These are phyloP conservation scores for Menidia beryllina DNA, from an alignment of 2,113 vertebrate species.

Conservation along the genomic window DNA sequence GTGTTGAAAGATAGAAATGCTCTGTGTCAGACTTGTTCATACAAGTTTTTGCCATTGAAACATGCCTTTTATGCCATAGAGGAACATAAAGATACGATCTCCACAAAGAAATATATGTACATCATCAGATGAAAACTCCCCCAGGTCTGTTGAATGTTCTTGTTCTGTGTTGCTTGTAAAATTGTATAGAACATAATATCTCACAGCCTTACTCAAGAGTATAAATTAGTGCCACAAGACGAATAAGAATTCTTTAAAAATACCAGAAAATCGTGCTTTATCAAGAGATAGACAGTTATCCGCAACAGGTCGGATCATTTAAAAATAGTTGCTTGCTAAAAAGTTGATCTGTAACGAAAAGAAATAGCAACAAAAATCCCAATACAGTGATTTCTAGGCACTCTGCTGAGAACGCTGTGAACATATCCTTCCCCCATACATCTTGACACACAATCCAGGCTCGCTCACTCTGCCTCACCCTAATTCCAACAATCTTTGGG, in stretches of 20 bases:
- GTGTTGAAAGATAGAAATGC: slow-evolving; percentile 48
- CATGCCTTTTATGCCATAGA: slow-evolving; percentile 36
- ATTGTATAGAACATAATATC: not conserved
- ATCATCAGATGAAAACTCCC: slow-evolving; percentile 1
- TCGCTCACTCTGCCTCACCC: slow-evolving; percentile 23
- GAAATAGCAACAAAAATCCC: too few relatives aligned
- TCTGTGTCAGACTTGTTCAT: slow-evolving; percentile 49
- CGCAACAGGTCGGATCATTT: not conserved
- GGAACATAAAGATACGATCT: slow-evolving; percentile 6
- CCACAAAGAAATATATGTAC: slow-evolving; percentile 22
- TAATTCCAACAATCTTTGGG: slow-evolving; percentile 45
- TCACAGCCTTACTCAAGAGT: not conserved
- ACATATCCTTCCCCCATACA: slow-evolving; percentile 11
- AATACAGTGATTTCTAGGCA: not conserved
- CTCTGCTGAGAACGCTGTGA: not conserved
- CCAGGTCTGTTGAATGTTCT: slow-evolving; percentile 9
- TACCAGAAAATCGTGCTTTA: not conserved
- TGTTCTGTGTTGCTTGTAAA: not conserved
- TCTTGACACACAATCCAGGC: slow-evolving; percentile 39
- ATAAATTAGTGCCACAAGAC: not conserved
- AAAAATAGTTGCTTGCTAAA: not conserved
- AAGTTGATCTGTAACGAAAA: not conserved
- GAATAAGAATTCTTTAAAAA: not conserved
- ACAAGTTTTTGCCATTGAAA: slow-evolving; percentile 46
- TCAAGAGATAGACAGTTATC: not conserved